Conservation (phyloP, 2,113 vertebrate genomes). For the Riparia riparia region DNA sequence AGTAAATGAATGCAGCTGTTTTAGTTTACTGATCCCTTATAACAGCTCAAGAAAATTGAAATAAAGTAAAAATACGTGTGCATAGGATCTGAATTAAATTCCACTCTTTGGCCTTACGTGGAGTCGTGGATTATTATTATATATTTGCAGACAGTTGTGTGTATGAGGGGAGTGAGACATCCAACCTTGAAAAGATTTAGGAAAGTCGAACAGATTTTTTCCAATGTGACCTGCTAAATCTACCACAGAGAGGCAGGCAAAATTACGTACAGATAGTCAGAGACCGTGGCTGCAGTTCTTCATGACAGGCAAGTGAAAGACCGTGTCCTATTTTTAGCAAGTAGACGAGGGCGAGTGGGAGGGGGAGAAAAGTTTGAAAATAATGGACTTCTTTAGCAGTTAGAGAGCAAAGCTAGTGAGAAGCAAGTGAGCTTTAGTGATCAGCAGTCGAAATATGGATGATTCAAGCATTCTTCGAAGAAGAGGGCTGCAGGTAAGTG, state of each 20-base stretch:
- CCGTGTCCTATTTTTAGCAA: constrained; percentile 56
- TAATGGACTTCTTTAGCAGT: constrained; percentile 56
- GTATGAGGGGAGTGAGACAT: constrained; percentile 38
- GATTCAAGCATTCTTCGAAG: constrained; percentile 83
- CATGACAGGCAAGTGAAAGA: constrained; percentile 51
- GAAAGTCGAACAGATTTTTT: constrained; percentile 31
- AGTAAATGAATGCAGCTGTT: constrained; percentile 68
- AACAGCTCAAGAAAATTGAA: constrained; percentile 51
- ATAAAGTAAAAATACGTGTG: constrained; percentile 12
- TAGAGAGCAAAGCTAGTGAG: constrained; percentile 40
- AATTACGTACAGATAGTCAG: constrained; percentile 25
- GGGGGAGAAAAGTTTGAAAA: constrained; percentile 58
- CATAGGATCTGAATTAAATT: constrained; percentile 40
- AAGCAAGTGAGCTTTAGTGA: constrained; percentile 31
- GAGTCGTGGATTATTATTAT: not conserved
- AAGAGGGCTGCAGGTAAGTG: constrained; percentile 84
- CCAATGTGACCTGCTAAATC: constrained; percentile 45
- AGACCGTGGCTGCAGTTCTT: constrained; percentile 44
- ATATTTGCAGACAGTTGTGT: constrained; percentile 35
- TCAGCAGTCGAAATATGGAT: constrained; percentile 76
- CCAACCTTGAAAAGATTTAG: constrained; percentile 30
- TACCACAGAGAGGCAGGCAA: constrained; percentile 60
- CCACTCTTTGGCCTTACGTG: constrained; percentile 11
- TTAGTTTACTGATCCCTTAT: constrained; percentile 66
- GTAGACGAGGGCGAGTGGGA: not conserved